Conservation (phyloP, 2,888 invertebrate genomes). For the Drosophila niveifrons region DNA sequence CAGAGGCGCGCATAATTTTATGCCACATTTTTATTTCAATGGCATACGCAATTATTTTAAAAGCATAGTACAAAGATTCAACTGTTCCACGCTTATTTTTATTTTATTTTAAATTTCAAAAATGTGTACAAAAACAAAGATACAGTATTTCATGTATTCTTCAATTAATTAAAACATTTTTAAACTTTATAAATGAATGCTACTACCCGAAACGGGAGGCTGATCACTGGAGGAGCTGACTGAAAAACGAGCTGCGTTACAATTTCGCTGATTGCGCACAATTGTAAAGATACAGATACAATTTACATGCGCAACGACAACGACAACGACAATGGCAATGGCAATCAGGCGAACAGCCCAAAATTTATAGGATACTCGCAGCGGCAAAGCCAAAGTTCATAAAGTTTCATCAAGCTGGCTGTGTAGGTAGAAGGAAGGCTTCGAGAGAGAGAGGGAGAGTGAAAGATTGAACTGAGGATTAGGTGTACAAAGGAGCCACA, state of each 20-base stretch:
- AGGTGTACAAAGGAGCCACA: conserved; percentile 36
- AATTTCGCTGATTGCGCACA: conserved; percentile 80
- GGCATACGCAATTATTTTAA: conserved; percentile 48
- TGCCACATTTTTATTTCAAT: conserved; percentile 47
- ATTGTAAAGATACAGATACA: conserved; percentile 70
- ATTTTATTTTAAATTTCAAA: conserved; percentile 9
- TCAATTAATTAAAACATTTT: conserved; percentile 83
- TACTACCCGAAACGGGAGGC: conserved; percentile 14
- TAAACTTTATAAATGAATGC: conserved; percentile 4
- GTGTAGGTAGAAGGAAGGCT: conserved; percentile 24
- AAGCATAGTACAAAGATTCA: no score
- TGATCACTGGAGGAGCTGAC: conserved; percentile 19
- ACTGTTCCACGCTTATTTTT: background rate
- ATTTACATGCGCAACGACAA: conserved; percentile 64
- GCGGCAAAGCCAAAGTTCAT: conserved; percentile 70
- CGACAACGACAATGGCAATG: conserved; percentile 42
- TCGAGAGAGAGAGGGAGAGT: conserved; percentile 13
- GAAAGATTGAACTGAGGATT: conserved; percentile 15
- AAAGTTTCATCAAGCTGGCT: conserved; percentile 75
- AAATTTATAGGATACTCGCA: conserved; percentile 74
- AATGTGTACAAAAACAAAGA: no score
- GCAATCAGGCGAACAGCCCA: conserved; percentile 66
- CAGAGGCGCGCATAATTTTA: conserved; percentile 65
- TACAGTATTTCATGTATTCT: conserved; percentile 7
- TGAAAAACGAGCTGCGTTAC: conserved; percentile 73